Evolutionary conservation across 2,797 vertebrate genomes (phyloP), one percentile per base, ranked within the genome.

Genomic region (Falco columbarius): DNA sequence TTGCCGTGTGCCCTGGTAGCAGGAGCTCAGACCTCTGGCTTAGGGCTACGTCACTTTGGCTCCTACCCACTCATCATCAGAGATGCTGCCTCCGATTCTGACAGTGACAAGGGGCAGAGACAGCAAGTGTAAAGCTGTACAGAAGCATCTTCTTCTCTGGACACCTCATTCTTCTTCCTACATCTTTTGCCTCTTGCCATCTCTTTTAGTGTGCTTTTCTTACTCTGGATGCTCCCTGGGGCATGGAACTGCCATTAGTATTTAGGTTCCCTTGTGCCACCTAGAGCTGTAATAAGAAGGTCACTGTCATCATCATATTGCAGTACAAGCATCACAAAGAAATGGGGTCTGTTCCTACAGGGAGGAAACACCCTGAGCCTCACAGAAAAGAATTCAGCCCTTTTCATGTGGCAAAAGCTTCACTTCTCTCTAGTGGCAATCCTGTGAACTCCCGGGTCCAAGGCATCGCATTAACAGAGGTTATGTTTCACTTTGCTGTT

Each of bases 1-100:
- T 63, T 93, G 76, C 71, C 8, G 8, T 83, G 93, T 93, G 89
- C 90, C 95, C 95, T 85, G 62, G 77, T 65, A 94, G 94, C 71
- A 49, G 67, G 73, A 96, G 80, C 75, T 81, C 63, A 92, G 92
- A 93, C 88, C 94, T 95, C 56, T 54, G 88, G 89, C 82, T 89
- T 93, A 70, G 56, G 68, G 79, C 83, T 80, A 12, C 15, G 3
- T 76, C 67, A 38, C 59, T 86, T 90, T 77, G 71, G 13, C 36
- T 94, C 70, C 77, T 54, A 36, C 24, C 5, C 14, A 32, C 47
- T 72, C 76, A 62, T 94, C 72, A 75, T 52, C 82, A 68, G 73
- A 91, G 58, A 81, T 27, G 54, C 32, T 82, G 52, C 87, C 74
- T 75, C 77, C 1, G 1, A 52, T 82, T 82, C 68, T 76, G 86